Conservation (phyloP, 2,888 invertebrate species). For the Erpobdella octoculata region DNA sequence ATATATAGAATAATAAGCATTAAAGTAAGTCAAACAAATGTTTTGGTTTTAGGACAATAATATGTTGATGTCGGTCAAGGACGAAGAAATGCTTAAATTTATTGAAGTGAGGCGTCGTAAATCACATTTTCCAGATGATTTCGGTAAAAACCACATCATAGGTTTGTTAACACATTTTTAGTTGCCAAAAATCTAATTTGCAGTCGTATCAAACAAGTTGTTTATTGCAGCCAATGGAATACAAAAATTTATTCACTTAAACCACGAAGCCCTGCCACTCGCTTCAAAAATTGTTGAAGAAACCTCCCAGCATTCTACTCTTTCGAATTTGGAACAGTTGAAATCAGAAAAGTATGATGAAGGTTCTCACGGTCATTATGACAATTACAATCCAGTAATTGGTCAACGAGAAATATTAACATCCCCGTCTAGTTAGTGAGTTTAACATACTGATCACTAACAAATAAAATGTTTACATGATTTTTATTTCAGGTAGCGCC, state of each 20-base stretch:
- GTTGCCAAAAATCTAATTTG: not conserved
- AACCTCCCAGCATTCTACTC: not conserved
- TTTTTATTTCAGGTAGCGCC: not conserved
- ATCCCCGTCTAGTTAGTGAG: not conserved
- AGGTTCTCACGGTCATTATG: not conserved
- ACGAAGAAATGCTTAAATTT: conserved; percentile 47
- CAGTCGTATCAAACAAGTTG: not conserved
- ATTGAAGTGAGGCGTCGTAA: conserved; percentile 45
- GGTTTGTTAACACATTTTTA: not conserved
- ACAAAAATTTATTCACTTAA: not conserved
- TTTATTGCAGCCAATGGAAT: not conserved
- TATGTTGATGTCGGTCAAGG: conserved; percentile 29
- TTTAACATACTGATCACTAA: not conserved
- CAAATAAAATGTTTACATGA: no score
- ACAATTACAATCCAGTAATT: not conserved
- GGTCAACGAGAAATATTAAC: not conserved
- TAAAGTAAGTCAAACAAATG: no score
- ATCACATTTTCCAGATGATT: conserved; percentile 3
- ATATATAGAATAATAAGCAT: no score
- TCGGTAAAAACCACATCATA: not conserved
- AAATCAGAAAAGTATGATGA: not conserved
- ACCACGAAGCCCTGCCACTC: not conserved
- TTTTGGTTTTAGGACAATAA: not conserved
- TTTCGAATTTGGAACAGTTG: not conserved
- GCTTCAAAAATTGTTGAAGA: not conserved